A percentile compares a stretch with the other conserved stretches of the same genome.
Evolutionary conservation across 2,888 invertebrate genomes (phyloP).

Genomic region (Prosopocoilus inquinatus): DNA sequence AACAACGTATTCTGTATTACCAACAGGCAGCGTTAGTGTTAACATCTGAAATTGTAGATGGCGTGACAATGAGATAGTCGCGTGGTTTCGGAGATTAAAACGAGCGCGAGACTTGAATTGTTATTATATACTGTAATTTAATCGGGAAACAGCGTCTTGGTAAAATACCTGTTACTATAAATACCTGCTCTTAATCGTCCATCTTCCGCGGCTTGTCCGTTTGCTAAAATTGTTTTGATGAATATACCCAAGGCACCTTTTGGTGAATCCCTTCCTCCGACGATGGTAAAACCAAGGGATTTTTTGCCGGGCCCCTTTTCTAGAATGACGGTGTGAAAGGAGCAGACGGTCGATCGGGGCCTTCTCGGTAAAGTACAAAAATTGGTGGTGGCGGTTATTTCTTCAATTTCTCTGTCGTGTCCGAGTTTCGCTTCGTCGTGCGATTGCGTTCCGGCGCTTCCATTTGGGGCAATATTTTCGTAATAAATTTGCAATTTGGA

Average conservation of each 20-base stretch:
- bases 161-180: too few relatives aligned
- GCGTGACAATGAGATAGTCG: too few relatives aligned
- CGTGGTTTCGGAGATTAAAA: too few relatives aligned
- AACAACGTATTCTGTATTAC: too few relatives aligned
- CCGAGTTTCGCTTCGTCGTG: constrained; percentile 2
- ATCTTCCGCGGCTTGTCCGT: constrained; percentile 81
- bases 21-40: too few relatives aligned
- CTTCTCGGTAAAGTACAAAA: constrained; percentile 73
- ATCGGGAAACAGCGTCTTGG: too few relatives aligned
- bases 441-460: constrained; percentile 15
- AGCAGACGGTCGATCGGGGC: constrained; percentile 66
- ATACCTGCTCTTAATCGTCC: constrained; percentile 78
- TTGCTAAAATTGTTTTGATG: constrained; percentile 79
- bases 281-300: constrained; percentile 86
- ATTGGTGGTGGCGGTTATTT: constrained; percentile 54
- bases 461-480: constrained; percentile 4
- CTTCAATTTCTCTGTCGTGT: constrained; percentile 14
- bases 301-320: constrained; percentile 82
- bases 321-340: constrained; percentile 70
- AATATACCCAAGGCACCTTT: constrained; percentile 83
- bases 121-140: too few relatives aligned
- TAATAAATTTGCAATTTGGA: constrained; percentile 18
- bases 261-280: constrained; percentile 82
- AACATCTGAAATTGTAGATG: too few relatives aligned
- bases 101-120: too few relatives aligned